Percentiles rank a stretch among this genome's conserved stretches.
Evolutionary conservation across 2,888 invertebrate species (phyloP).

Genomic region (Folsomia manolachei): DNA sequence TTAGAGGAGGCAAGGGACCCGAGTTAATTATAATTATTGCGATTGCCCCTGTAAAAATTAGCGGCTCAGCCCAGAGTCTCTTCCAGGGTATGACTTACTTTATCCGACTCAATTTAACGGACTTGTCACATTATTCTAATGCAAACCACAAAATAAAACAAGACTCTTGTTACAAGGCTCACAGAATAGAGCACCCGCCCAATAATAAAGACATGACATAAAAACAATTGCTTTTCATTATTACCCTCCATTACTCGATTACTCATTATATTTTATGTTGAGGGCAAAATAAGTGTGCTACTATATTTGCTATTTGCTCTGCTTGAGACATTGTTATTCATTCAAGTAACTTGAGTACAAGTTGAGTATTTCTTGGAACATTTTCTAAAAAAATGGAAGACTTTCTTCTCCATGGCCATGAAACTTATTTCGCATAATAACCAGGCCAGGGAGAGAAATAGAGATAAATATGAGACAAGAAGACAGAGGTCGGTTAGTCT

Average conservation of each 20-base stretch:
- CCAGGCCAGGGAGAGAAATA: too few species aligned
- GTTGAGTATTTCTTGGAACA: too few species aligned
- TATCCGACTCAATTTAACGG: not conserved
- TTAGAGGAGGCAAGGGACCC: conserved; percentile 13
- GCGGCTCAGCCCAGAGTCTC: conserved; percentile 23
- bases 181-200: not conserved
- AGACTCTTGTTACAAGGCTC: too few species aligned
- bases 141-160: not conserved
- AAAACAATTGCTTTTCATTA: conserved; percentile 5
- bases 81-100: too few species aligned
- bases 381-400: too few species aligned
- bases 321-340: too few species aligned
- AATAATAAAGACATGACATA: not conserved
- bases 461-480: too few species aligned
- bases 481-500: not conserved
- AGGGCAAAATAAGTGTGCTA: not conserved
- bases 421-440: too few species aligned
- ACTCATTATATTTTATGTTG: not conserved
- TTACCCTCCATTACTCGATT: too few species aligned
- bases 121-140: not conserved
- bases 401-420: too few species aligned
- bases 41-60: conserved; percentile 45
- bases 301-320: too few species aligned
- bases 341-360: too few species aligned
- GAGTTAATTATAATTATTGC: conserved; percentile 40